phyloP scores from a whole-genome alignment of 2,797 vertebrate genomes.

The Rousettus madagascariensis region DNA sequence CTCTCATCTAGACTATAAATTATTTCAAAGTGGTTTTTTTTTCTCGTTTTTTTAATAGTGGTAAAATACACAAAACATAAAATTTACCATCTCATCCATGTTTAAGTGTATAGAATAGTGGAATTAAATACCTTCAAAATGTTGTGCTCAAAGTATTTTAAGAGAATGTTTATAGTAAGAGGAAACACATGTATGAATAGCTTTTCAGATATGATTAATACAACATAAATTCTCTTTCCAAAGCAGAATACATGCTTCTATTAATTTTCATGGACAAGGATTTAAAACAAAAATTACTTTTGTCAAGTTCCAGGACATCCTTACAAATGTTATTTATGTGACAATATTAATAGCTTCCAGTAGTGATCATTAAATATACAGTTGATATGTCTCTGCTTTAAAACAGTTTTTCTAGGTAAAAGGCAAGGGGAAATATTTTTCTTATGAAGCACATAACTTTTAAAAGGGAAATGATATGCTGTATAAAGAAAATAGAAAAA shows the following conservation, averaged over 20 bases:
- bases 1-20: not conserved
- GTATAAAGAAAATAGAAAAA: not conserved
- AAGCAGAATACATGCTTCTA: not conserved
- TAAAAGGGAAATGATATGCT: not conserved
- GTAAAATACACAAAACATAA: not conserved
- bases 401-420: not conserved
- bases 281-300: not conserved
- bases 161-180: not conserved
- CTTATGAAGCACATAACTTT: not conserved
- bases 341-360: not conserved
- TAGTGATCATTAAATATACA: not conserved
- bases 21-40: not conserved
- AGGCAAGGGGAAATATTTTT: not conserved
- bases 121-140: not conserved
- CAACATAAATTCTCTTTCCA: not conserved
- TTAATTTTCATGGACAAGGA: not conserved
- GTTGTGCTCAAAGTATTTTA: not conserved
- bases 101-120: not conserved
- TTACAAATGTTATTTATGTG: not conserved
- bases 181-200: not conserved
- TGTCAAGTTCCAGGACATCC: not conserved
- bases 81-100: not conserved
- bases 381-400: not conserved
- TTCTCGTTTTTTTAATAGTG: not conserved
- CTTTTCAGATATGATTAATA: not conserved